Base-by-base conservation (phyloP, 2,797 vertebrate species). In the Oreortyx pictus region DNA sequence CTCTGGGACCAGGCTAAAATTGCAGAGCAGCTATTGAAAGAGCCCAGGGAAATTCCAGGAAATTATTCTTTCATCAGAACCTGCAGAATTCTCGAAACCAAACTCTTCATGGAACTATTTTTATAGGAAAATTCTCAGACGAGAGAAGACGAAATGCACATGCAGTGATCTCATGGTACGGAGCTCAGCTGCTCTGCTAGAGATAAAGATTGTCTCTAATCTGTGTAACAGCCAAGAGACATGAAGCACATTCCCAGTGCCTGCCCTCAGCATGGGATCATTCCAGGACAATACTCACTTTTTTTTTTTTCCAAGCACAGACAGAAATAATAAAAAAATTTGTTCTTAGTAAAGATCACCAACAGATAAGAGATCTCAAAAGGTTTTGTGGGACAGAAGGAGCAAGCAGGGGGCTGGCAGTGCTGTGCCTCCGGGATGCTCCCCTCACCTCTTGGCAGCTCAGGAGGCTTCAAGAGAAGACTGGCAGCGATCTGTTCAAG, bases 401-500 rank as follows among this genome's bases (percentile, higher is more conserved):
- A 54, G 75, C 72, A 72, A 72, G 5, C 46, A 72, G 56, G 75
- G 54, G 78, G 78, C 59, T 54, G 25, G 39, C 14, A 19, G 64
- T 43, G 33, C 65, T 37, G 33, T 33, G 66, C 41, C 87, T 52
- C 84, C 47, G 79, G 56, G 78, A 90, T 1, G 0, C 85, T 67
- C 44, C 70, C 75, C 79, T 89, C 68, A 83, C 35, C 57, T 89
- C 13, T 84, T 87, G 84, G 84, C 72, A 93, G 4, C 50, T 35
- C 17, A 12, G 57, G 72, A 71, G 87, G 85, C 84, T 82, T 41
- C 39, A 41, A 41, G 39, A 41, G 76, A 56, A 74, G 65, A 19
- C 31, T 85, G 73, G 91, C 62, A 90, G 61, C 6, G 60, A 82
- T 89, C 84, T 91, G 4, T 87, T 74, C 65, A 64, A 83, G 52